Percentiles rank a stretch among this genome's conserved stretches.
Conservation (phyloP, 2,888 invertebrate genomes). For the Falcaria lacertinaria region DNA sequence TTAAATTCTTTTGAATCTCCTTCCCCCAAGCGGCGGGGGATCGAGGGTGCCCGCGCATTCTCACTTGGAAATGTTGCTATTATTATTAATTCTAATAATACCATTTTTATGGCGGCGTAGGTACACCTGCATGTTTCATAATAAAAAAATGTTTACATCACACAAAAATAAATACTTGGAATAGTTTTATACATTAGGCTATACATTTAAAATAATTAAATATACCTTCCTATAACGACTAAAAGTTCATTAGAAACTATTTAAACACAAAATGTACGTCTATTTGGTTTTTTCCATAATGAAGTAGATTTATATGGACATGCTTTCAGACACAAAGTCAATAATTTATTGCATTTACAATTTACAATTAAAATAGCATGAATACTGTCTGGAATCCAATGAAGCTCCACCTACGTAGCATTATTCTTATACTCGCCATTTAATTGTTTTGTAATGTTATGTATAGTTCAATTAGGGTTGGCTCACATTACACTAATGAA, state of each 20-base stretch:
- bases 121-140: too few species aligned
- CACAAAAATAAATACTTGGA: too few species aligned
- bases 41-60: slow-evolving; percentile 17
- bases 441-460: neutral
- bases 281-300: too few species aligned
- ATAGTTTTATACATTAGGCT: too few species aligned
- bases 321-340: too few species aligned
- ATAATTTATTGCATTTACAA: too few species aligned
- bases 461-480: neutral
- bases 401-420: neutral
- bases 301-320: too few species aligned
- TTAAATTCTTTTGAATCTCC: neutral
- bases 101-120: neutral
- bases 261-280: too few species aligned
- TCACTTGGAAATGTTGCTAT: slow-evolving; percentile 10
- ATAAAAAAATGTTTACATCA: too few species aligned
- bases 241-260: too few species aligned
- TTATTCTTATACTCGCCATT: neutral
- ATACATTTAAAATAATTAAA: too few species aligned
- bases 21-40: slow-evolving; percentile 23
- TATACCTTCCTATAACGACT: too few species aligned
- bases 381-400: neutral
- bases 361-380: neutral
- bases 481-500: neutral
- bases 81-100: neutral